Conservation (phyloP, 2,797 vertebrate genomes). For the Champsocephalus esox region DNA sequence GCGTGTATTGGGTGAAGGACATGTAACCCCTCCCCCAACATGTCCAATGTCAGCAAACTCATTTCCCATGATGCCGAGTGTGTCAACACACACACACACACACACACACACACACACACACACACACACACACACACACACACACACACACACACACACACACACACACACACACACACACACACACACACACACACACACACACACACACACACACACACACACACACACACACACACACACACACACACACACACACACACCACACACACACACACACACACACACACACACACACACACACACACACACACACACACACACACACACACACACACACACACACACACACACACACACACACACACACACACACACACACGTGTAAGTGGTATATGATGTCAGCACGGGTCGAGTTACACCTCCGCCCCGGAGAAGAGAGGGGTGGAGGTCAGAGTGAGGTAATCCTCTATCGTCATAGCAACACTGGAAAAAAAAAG, state of each 20-base stretch:
- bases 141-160: not conserved
- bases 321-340: no score
- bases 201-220: not conserved
- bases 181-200: slow-evolving; percentile 20
- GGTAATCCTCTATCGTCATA: slow-evolving; percentile 49
- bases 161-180: not conserved
- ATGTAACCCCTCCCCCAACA: slow-evolving; percentile 8
- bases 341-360: no score
- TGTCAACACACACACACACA: slow-evolving; percentile 13
- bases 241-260: not conserved
- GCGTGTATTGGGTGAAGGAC: slow-evolving; percentile 46
- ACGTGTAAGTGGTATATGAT: slow-evolving; percentile 24
- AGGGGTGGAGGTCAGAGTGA: slow-evolving; percentile 54
- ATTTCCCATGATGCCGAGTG: slow-evolving; percentile 63
- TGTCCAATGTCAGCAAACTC: slow-evolving; percentile 27
- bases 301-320: no score
- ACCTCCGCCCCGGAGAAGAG: slow-evolving; percentile 39
- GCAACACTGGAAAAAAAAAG: slow-evolving; percentile 25
- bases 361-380: not conserved
- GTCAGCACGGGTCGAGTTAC: slow-evolving; percentile 52
- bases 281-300: not conserved
- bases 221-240: not conserved
- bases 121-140: not conserved
- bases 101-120: slow-evolving; percentile 24
- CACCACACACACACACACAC: not conserved